Conservation (phyloP, 1,140 invertebrate species). For the Stenopsyche tienmushanensis region DNA sequence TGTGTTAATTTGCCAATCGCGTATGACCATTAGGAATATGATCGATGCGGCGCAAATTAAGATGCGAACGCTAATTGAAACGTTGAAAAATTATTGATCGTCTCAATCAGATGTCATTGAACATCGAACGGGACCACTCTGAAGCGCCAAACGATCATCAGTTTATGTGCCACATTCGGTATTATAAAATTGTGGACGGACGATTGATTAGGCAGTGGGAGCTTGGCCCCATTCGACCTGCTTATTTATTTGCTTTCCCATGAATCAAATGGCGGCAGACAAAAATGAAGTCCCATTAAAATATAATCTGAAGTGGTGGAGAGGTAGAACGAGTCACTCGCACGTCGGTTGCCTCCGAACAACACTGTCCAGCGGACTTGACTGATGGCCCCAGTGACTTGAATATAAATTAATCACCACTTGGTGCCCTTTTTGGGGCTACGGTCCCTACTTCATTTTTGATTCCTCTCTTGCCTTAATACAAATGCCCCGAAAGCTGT, state of each 20-base stretch:
- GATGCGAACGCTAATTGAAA: too few species aligned
- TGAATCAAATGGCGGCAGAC: conserved; percentile 7
- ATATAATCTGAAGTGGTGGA: conserved; percentile 6
- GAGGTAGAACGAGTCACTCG: conserved; percentile 15
- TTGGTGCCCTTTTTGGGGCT: conserved; percentile 5
- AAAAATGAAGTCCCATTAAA: conserved; percentile 17
- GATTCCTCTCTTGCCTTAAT: conserved; percentile 8
- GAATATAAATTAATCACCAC: conserved; percentile 29
- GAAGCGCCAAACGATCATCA: too few species aligned
- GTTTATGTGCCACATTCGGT: too few species aligned
- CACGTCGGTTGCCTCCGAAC: background rate
- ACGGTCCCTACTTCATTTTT: conserved; percentile 16
- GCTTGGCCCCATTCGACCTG: too few species aligned
- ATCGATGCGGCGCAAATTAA: too few species aligned
- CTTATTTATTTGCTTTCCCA: conserved; percentile 8
- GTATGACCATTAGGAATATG: too few species aligned
- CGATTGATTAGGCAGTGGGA: too few species aligned
- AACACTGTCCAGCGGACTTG: conserved; percentile 9
- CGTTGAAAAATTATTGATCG: too few species aligned
- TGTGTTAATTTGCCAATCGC: too few species aligned
- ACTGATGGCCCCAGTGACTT: conserved; percentile 26
- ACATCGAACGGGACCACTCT: too few species aligned
- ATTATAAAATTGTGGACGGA: too few species aligned
- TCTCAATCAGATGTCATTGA: too few species aligned
- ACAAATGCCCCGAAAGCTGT: background rate